phyloP scores from a whole-genome alignment of 2,113 vertebrate species.

The Dinomys branickii region DNA sequence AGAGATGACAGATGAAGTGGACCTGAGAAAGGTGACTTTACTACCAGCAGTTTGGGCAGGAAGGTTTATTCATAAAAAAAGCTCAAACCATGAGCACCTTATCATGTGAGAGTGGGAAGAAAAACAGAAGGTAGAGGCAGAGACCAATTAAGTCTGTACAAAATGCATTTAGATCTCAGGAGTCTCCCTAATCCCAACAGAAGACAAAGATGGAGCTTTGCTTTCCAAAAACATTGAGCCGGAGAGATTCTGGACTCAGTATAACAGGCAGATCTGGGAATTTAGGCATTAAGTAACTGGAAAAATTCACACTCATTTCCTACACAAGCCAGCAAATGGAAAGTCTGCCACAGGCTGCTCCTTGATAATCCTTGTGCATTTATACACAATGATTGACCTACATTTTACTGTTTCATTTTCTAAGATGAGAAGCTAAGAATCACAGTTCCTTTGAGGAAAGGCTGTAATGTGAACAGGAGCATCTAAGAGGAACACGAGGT shows the following conservation, averaged over 20 bases:
- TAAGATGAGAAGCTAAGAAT: conserved; percentile 7
- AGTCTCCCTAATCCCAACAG: not conserved
- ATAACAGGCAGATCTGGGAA: not conserved
- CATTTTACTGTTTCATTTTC: not conserved
- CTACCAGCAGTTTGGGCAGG: too few species aligned
- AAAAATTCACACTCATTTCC: not conserved
- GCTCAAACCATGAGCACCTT: not conserved
- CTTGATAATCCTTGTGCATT: not conserved
- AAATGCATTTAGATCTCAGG: not conserved
- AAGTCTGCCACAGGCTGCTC: not conserved
- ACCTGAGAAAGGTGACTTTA: not conserved
- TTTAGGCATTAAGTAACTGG: not conserved
- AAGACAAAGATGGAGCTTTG: not conserved
- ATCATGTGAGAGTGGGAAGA: not conserved
- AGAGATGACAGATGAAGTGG: not conserved
- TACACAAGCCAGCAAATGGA: too few species aligned
- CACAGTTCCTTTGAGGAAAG: not conserved
- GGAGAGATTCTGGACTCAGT: not conserved
- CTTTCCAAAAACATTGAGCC: not conserved
- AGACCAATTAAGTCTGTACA: not conserved
- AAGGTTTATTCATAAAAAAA: not conserved
- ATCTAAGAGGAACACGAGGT: not conserved
- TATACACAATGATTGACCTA: not conserved
- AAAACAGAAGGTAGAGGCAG: not conserved
- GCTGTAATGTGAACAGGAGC: not conserved